A percentile compares a stretch with the other conserved stretches of the same genome.
phyloP scores from a whole-genome alignment of 23 tunicate species.

The Botrylloides violaceus region DNA sequence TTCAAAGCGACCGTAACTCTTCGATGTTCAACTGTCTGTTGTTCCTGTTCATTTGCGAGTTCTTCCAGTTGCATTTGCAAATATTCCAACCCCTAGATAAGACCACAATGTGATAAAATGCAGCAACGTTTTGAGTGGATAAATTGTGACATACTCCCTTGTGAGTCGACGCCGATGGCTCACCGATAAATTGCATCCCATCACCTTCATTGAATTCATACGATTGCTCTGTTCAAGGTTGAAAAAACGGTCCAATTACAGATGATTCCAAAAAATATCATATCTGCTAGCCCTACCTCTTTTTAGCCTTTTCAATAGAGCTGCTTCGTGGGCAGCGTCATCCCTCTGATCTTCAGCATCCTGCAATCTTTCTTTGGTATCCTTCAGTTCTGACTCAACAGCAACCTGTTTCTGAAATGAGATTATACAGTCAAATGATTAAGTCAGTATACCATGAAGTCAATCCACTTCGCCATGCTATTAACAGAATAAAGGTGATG shows the following conservation, averaged over 20 bases:
- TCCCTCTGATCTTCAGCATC: conserved; percentile 17
- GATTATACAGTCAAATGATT: too few species aligned
- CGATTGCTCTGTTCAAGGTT: not conserved
- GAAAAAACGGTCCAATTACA: not conserved
- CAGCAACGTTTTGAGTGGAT: not conserved
- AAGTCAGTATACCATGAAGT: too few species aligned
- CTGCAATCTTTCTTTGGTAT: conserved; percentile 7
- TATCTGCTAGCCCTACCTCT: not conserved
- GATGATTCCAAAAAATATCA: not conserved
- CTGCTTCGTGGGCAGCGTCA: conserved; percentile 7
- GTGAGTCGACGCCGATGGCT: conserved; percentile 12
- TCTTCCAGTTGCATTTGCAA: conserved; percentile 68
- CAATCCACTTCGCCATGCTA: too few species aligned
- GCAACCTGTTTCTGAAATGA: conserved; percentile 4
- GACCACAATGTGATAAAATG: not conserved
- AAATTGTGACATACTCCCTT: conserved; percentile 4
- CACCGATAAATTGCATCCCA: not conserved
- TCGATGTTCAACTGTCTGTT: conserved; percentile 33
- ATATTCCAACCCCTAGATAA: conserved; percentile 49
- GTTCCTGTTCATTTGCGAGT: conserved; percentile 60
- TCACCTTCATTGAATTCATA: not conserved
- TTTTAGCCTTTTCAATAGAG: conserved; percentile 7
- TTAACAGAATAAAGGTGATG: too few species aligned
- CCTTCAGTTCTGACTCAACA: not conserved
- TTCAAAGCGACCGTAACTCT: conserved; percentile 27